A percentile compares a stretch with the other conserved stretches of the same genome.
phyloP scores from a whole-genome alignment of 2,797 vertebrate genomes.

The Eospalax fontanierii region DNA sequence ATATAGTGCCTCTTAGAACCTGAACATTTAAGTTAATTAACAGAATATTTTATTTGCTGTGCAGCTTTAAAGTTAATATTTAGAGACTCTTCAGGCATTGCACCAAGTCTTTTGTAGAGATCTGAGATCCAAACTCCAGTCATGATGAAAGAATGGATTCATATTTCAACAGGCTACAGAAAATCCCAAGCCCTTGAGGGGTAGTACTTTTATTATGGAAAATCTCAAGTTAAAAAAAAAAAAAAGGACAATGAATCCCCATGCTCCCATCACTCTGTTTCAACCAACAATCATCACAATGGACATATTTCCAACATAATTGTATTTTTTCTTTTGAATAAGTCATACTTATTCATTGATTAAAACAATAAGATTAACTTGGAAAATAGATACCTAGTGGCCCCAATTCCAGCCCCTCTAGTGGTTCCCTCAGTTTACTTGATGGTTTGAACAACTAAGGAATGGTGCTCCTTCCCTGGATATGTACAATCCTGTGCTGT shows the following conservation, averaged over 20 bases:
- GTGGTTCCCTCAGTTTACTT: background rate
- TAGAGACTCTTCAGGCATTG: no score
- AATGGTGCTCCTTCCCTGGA: background rate
- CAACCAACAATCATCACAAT: background rate
- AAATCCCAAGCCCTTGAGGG: background rate
- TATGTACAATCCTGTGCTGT: background rate
- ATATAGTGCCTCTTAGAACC: background rate
- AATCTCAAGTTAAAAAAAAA: background rate
- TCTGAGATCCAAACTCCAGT: conserved; percentile 19
- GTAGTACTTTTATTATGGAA: conserved; percentile 19
- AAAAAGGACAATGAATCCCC: background rate
- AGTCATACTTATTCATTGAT: background rate
- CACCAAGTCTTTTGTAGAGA: background rate
- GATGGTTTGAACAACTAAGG: background rate
- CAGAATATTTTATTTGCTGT: no score
- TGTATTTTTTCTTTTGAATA: conserved; percentile 36
- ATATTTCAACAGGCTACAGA: background rate
- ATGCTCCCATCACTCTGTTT: background rate
- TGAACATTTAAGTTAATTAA: background rate
- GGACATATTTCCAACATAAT: background rate
- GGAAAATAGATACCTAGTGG: background rate
- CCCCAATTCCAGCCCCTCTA: background rate
- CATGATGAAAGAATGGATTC: conserved; percentile 19
- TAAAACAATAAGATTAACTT: background rate
- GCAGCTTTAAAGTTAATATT: no score